These are phyloP conservation scores for Ochropacha duplaris DNA, from an alignment of 2,888 invertebrate genomes.

Conservation along the genomic window DNA sequence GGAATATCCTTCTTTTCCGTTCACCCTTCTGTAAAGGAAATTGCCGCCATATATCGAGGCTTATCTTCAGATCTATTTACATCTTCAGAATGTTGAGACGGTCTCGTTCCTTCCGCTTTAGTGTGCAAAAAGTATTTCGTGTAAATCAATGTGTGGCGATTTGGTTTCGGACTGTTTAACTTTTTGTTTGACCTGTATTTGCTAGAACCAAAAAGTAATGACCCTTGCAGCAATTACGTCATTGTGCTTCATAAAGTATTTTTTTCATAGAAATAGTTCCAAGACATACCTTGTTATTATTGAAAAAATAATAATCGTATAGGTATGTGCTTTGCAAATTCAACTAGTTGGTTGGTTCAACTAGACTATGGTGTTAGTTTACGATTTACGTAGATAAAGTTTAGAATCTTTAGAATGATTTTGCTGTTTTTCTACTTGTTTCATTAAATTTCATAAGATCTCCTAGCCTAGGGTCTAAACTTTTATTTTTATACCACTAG, in stretches of 20 bases:
- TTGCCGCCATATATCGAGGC: conserved; percentile 72
- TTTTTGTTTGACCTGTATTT: background rate
- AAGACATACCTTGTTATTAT: too few species aligned
- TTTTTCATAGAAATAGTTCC: too few species aligned
- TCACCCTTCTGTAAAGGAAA: conserved; percentile 68
- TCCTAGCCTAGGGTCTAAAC: too few species aligned
- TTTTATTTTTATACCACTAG: too few species aligned
- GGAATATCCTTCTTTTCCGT: conserved; percentile 54
- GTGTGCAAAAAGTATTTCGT: background rate
- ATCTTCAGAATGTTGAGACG: conserved; percentile 53
- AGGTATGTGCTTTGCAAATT: too few species aligned
- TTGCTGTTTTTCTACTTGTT: too few species aligned
- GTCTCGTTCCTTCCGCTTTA: conserved; percentile 41
- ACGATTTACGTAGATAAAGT: too few species aligned
- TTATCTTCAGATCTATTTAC: conserved; percentile 75
- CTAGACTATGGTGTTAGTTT: too few species aligned
- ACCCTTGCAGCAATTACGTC: background rate
- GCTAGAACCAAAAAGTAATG: background rate
- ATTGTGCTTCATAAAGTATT: background rate
- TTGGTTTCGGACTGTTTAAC: background rate
- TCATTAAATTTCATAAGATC: too few species aligned
- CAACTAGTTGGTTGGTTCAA: too few species aligned
- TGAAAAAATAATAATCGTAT: too few species aligned
- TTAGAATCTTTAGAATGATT: too few species aligned
- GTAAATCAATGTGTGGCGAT: background rate